Evolutionary conservation across 2,113 vertebrate genomes (phyloP).

Genomic region (Hippocampus abdominalis): DNA sequence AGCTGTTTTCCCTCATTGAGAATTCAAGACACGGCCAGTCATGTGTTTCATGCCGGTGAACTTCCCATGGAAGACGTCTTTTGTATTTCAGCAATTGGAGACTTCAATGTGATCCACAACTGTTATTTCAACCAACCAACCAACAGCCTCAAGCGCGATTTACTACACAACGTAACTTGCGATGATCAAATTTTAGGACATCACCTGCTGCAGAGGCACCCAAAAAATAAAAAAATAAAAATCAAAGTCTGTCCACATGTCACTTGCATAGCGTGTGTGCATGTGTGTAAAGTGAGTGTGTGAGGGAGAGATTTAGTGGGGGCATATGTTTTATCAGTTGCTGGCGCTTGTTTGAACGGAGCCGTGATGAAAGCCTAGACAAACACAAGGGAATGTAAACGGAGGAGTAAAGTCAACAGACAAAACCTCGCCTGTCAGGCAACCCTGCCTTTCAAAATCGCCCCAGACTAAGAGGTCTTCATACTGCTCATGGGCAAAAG

Average conservation of each 20-base stretch:
- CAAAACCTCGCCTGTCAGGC: slow-evolving; percentile 33
- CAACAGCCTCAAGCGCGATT: slow-evolving; percentile 13
- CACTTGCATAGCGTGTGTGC: slow-evolving; percentile 10
- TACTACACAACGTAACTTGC: slow-evolving; percentile 30
- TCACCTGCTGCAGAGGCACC: slow-evolving; percentile 62
- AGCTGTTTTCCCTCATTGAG: slow-evolving; percentile 38
- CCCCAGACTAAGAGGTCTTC: slow-evolving; percentile 15
- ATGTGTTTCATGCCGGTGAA: slow-evolving; percentile 31
- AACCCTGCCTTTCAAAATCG: slow-evolving; percentile 40
- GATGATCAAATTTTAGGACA: slow-evolving; percentile 16
- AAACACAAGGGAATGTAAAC: slow-evolving; percentile 71
- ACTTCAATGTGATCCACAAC: slow-evolving; percentile 24
- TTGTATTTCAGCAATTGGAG: slow-evolving; percentile 10
- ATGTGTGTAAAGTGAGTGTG: not conserved
- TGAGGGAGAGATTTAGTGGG: slow-evolving; percentile 28
- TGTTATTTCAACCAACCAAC: slow-evolving; percentile 20
- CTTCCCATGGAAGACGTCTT: slow-evolving; percentile 25
- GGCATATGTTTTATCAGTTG: slow-evolving; percentile 75
- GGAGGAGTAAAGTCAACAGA: slow-evolving; percentile 69
- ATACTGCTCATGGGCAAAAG: slow-evolving; percentile 15
- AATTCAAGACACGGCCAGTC: slow-evolving; percentile 38
- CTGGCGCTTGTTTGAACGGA: slow-evolving; percentile 63
- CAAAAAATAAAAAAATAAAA: slow-evolving; percentile 7
- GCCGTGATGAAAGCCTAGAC: slow-evolving; percentile 66
- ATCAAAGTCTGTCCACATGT: slow-evolving; percentile 21